Conservation (phyloP, 1,140 invertebrate genomes). For the Aradophagus sp. region DNA sequence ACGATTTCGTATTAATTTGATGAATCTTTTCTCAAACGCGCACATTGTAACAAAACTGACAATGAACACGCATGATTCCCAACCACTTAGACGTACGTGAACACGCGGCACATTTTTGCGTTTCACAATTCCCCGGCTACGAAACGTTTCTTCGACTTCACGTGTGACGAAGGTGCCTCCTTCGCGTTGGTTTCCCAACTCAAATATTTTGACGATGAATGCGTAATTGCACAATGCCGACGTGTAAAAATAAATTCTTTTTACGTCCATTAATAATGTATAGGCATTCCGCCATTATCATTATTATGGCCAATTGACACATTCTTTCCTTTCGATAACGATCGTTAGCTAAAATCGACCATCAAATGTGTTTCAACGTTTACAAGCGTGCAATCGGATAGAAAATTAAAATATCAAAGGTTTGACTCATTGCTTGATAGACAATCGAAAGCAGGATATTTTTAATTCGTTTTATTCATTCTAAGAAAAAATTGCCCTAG, state of each 20-base stretch:
- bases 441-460: no score
- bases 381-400: no score
- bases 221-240: slow-evolving; percentile 14
- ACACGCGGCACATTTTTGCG: slow-evolving; percentile 24
- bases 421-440: no score
- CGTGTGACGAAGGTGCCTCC: slow-evolving; percentile 5
- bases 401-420: no score
- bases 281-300: no score
- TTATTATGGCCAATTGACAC: no score
- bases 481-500: no score
- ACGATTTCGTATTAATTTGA: slow-evolving; percentile 20
- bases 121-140: slow-evolving; percentile 34
- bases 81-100: slow-evolving; percentile 26
- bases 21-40: slow-evolving; percentile 30
- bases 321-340: no score
- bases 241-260: slow-evolving; percentile 18
- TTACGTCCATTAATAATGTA: no score
- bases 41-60: slow-evolving; percentile 29
- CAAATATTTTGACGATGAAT: slow-evolving; percentile 44
- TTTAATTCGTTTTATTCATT: no score
- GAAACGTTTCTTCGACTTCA: slow-evolving; percentile 20
- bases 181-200: slow-evolving; percentile 26
- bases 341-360: no score
- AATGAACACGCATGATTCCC: slow-evolving; percentile 41
- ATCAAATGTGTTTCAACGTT: no score